These are phyloP conservation scores for Leptinotarsa texana DNA, from an alignment of 1,140 invertebrate species.

Conservation along the genomic window DNA sequence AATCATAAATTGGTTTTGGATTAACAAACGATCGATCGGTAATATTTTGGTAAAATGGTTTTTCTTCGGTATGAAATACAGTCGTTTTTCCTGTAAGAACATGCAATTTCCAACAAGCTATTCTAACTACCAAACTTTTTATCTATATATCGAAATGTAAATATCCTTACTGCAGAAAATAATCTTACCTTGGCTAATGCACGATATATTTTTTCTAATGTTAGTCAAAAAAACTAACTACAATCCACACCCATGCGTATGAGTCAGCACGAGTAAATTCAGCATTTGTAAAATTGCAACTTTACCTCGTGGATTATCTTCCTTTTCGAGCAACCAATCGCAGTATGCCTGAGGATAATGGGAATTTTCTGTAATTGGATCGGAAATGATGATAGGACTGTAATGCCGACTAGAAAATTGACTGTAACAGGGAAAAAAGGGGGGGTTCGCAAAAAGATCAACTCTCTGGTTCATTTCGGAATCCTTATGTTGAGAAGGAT, in stretches of 20 bases:
- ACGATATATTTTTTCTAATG: conserved; percentile 31
- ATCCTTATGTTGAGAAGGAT: conserved; percentile 22
- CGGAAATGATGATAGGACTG: conserved; percentile 29
- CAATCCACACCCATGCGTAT: conserved; percentile 51
- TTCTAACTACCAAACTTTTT: conserved; percentile 51
- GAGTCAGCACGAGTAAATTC: conserved; percentile 39
- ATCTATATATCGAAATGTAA: conserved; percentile 40
- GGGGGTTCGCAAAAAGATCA: conserved; percentile 49
- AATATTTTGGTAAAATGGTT: conserved; percentile 12
- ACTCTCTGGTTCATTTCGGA: conserved; percentile 30
- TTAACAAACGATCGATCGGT: conserved; percentile 30
- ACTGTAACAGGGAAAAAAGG: conserved; percentile 49
- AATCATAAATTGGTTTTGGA: conserved; percentile 38
- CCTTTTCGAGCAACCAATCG: conserved; percentile 49
- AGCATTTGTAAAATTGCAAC: conserved; percentile 29
- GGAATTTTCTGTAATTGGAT: conserved; percentile 32
- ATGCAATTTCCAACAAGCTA: conserved; percentile 56
- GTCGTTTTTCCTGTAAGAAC: conserved; percentile 56
- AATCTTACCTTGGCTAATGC: conserved; percentile 42
- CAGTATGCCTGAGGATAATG: conserved; percentile 50
- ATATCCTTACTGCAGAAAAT: conserved; percentile 53
- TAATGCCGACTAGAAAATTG: conserved; percentile 20
- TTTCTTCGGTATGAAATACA: conserved; percentile 41
- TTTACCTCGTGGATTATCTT: conserved; percentile 50
- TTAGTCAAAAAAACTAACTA: conserved; percentile 47